Evolutionary conservation across 2,888 invertebrate species (phyloP).

Genomic region (Sthenelais limicola): DNA sequence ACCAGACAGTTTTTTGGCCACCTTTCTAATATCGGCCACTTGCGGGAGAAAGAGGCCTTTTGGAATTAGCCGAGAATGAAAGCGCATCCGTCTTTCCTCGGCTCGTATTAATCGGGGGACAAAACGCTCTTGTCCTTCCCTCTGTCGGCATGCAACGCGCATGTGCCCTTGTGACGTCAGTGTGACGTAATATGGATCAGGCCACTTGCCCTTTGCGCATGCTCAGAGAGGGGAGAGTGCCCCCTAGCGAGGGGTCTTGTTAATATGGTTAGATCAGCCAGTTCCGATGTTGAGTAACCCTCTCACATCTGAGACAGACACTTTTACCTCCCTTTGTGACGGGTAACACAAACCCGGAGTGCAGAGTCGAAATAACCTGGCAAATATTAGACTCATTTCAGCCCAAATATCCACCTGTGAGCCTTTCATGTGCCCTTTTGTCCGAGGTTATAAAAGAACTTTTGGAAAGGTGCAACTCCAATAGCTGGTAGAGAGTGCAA

Average conservation of each 20-base stretch:
- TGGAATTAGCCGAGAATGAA: neutral
- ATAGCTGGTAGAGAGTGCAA: no score
- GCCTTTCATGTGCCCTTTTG: no score
- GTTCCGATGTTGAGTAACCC: neutral
- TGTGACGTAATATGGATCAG: conserved; percentile 11
- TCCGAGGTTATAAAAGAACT: no score
- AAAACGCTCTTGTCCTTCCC: conserved; percentile 5
- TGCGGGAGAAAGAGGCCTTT: no score
- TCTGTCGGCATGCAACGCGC: neutral
- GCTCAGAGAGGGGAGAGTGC: conserved; percentile 9
- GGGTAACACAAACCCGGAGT: no score
- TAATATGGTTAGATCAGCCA: conserved; percentile 28
- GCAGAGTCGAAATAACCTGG: no score
- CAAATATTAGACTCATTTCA: no score
- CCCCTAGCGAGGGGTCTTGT: neutral
- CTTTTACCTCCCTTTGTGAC: no score
- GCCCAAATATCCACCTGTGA: no score
- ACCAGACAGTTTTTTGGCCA: no score
- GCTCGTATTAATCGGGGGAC: conserved; percentile 20
- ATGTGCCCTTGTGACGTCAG: neutral
- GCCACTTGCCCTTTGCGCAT: conserved; percentile 2
- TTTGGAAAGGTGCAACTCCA: no score
- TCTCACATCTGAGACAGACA: neutral
- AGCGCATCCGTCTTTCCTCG: neutral
- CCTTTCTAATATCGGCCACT: no score